Evolutionary conservation across 2,888 invertebrate genomes (phyloP), one percentile per base, ranked within the genome.

Genomic region (Apodemia zela): DNA sequence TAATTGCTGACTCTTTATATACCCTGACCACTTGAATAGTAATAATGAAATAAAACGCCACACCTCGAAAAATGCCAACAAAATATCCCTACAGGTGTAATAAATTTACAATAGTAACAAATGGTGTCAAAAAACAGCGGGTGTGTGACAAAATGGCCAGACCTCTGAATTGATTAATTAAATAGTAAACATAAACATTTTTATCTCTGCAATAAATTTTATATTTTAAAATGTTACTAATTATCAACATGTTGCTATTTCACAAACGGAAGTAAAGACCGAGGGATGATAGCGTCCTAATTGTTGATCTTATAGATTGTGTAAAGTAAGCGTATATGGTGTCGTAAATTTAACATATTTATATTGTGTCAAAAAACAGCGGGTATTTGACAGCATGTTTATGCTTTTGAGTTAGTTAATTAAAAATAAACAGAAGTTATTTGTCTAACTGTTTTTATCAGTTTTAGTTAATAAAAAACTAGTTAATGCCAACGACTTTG

Each of bases 101-200:
- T 54, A 54, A 54, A 54, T 25, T 54, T 25, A 21, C 18, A 21
- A 54, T 25, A 54, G 21, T 21, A 10, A 54, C 3, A 42, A 42
- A 54, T 21, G 21, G 51, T 54, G 51, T 54, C 51, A 54, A 15
- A 54, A 25, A 54, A 51, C 51, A 51, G 51, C 51, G 18, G 51
- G 51, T 17, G 51, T 51, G 13, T 51, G 51, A 51, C 21, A 51
- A 11, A 51, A 51, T 21, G 51, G 51, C 18, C 18, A 4, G 10
- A 11, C 21, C 18, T 10, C 51, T 51, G 51, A 33, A 33, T 33
- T 33, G 33, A 33, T 33, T 33, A 33, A 33, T 33, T 33, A 33
- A 51, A 21, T 21, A 38, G 38, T 38, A 38, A 38, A 38, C 38
- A 38, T 13, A 38, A 38, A 38, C 42, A 42, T 42, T 42, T 42